Conservation (phyloP, 2,888 invertebrate genomes). For the Ceramica pisi region DNA sequence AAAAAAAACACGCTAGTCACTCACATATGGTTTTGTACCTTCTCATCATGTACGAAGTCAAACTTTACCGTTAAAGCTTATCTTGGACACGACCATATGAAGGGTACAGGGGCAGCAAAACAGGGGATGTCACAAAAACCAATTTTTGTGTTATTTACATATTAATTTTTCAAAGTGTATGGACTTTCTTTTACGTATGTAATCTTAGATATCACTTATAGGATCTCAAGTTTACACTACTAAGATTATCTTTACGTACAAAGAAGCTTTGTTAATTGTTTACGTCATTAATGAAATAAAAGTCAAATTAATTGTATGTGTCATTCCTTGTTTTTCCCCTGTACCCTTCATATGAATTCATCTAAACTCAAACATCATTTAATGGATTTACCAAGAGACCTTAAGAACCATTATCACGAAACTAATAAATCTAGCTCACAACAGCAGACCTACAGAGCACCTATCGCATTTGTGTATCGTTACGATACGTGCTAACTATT, state of each 20-base stretch:
- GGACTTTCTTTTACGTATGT: no score
- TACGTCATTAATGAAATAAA: no score
- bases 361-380: neutral
- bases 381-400: neutral
- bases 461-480: conserved; percentile 27
- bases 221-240: no score
- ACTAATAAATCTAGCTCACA: conserved; percentile 11
- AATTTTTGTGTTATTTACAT: no score
- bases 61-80: neutral
- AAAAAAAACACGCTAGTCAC: neutral
- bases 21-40: neutral
- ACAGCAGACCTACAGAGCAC: neutral
- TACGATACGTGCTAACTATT: conserved; percentile 54
- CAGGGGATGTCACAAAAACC: no score
- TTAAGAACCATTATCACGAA: neutral
- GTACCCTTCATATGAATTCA: neutral
- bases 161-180: no score
- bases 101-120: no score
- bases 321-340: no score
- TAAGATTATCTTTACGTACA: no score
- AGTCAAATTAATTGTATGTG: no score
- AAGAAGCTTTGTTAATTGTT: no score
- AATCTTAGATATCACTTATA: no score
- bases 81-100: neutral
- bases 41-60: neutral